Evolutionary conservation across 2,888 invertebrate species (phyloP), one percentile per base, ranked within the genome.

Genomic region (Gastracanthus pulcherrimus): DNA sequence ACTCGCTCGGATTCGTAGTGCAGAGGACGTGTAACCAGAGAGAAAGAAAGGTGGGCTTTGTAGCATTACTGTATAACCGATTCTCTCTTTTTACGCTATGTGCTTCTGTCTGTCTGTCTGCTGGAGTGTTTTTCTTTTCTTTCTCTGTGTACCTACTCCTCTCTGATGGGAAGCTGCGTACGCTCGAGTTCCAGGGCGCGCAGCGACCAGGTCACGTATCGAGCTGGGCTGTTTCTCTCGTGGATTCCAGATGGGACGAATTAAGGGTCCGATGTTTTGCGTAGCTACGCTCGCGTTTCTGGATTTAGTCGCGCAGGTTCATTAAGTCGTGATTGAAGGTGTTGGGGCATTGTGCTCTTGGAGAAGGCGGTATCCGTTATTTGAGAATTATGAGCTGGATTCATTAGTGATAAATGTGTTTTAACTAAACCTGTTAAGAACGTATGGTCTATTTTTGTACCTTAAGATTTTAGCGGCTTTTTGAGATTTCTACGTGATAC

Each of bases 151-250:
- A n/a, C n/a, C n/a, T n/a, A n/a, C 23, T 26, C 26, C 55, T 26
- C 51, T 55, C 23, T 4, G 55, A 55, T 55, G 55, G 55, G 55
- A 55, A 55, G 48, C 69, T 29, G 69, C 69, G 26, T 69, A 13
- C 19, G 45, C 48, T 29, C 41, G 31, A 23, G 48, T 34, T 36
- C 3, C n/a, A 34, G 31, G 7, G 34, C 34, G n/a, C 31, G 62
- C 45, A n/a, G n/a, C 16, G 55, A 55, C 55, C 26, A 7, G 55
- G 55, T 55, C 55, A 55, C 55, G 55, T 55, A 55, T 51, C 51
- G 41, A 11, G 19, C 51, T 23, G 4, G 4, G 16, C n/a, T 9
- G 1, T 55, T 13, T 48, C 45, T 13, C 19, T 3, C 9, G 23
- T 23, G 51, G 51, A 19, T n/a, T 19, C 51, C 9, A 6, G 16